A percentile compares a stretch with the other conserved stretches of the same genome.
Evolutionary conservation across 2,888 invertebrate genomes (phyloP).

Genomic region (Hetaerina titia): DNA sequence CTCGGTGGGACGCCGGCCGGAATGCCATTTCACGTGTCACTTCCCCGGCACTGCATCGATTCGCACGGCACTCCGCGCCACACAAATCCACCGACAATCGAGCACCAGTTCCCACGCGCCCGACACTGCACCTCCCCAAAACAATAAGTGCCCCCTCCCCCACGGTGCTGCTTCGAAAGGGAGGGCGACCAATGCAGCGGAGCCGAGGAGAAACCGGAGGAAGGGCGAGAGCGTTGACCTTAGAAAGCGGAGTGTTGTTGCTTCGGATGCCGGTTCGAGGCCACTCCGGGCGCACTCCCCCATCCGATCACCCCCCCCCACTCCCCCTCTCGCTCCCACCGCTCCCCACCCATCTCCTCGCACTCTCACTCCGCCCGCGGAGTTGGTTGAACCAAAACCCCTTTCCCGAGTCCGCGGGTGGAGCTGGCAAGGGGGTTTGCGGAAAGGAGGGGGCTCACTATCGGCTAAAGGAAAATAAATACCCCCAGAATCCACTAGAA

Average conservation of each 20-base stretch:
- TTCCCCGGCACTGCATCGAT: too few relatives aligned
- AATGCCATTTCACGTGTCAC: too few relatives aligned
- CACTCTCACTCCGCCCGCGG: background rate
- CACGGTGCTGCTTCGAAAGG: background rate
- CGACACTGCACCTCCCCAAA: background rate
- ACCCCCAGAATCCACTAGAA: too few relatives aligned
- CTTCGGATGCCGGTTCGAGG: too few relatives aligned
- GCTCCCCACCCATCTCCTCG: background rate
- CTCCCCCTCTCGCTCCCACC: background rate
- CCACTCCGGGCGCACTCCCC: background rate
- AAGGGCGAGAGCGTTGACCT: conserved; percentile 52
- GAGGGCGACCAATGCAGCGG: conserved; percentile 37
- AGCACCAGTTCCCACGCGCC: background rate
- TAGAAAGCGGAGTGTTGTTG: background rate
- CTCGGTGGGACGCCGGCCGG: too few relatives aligned
- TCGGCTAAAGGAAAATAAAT: too few relatives aligned
- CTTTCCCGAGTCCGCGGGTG: too few relatives aligned
- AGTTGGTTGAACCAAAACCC: too few relatives aligned
- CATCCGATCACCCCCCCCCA: background rate
- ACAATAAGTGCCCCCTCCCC: background rate
- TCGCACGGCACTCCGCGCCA: background rate
- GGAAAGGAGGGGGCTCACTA: too few relatives aligned
- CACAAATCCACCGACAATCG: background rate
- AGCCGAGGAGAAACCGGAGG: conserved; percentile 1
- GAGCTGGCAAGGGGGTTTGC: too few relatives aligned